A percentile compares a stretch with the other conserved stretches of the same genome.
Conservation (phyloP, 2,113 vertebrate species). For the Ornithorhynchus anatinus region DNA sequence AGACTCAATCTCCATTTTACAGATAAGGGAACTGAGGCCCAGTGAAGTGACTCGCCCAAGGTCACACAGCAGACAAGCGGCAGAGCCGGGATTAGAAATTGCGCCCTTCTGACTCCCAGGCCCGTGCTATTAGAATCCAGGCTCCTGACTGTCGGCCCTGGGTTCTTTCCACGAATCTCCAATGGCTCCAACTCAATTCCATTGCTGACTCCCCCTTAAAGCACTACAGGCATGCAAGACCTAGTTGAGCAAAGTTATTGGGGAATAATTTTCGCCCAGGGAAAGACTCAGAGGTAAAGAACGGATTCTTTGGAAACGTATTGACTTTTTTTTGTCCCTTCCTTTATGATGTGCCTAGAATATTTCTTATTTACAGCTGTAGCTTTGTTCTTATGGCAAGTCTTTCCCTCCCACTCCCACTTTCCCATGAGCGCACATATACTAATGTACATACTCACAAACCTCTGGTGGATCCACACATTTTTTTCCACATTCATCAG, state of each 20-base stretch:
- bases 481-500: conserved; percentile 39
- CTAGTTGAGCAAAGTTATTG: too few relatives aligned
- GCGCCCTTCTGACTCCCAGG: too few relatives aligned
- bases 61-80: too few relatives aligned
- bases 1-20: too few relatives aligned
- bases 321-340: neutral
- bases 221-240: too few relatives aligned
- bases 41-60: too few relatives aligned
- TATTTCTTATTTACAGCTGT: neutral
- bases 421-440: conserved; percentile 49
- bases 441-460: conserved; percentile 4
- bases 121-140: too few relatives aligned
- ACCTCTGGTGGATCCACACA: conserved; percentile 41
- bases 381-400: conserved; percentile 21
- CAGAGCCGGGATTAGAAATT: too few relatives aligned
- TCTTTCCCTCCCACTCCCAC: conserved; percentile 40
- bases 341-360: neutral
- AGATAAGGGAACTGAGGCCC: too few relatives aligned
- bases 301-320: neutral
- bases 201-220: too few relatives aligned
- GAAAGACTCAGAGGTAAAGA: neutral
- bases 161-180: neutral
- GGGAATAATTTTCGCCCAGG: neutral
- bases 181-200: neutral
- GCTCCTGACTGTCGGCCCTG: too few relatives aligned